phyloP scores from a whole-genome alignment of 23 tunicate species.

The Trididemnum nubilum region DNA sequence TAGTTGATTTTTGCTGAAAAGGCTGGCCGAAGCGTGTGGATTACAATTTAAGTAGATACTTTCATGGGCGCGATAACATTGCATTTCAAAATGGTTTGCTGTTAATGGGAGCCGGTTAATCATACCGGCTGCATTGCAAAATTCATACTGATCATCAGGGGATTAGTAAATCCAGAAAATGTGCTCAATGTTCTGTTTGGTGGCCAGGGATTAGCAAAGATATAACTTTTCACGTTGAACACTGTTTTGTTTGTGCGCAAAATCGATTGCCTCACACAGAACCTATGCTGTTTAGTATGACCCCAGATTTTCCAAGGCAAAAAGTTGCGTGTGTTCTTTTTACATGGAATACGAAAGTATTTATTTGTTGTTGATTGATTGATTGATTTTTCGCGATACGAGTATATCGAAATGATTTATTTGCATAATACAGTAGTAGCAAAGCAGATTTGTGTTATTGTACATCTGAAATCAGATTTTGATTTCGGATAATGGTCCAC shows the following conservation, averaged over 20 bases:
- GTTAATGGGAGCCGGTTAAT: not conserved
- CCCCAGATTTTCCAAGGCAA: not conserved
- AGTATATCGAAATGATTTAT: slow-evolving; percentile 22
- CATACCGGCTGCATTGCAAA: not conserved
- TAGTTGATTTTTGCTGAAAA: not conserved
- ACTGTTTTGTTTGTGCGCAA: slow-evolving; percentile 15
- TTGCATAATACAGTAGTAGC: not conserved
- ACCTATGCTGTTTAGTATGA: not conserved
- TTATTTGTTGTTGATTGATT: slow-evolving; percentile 14
- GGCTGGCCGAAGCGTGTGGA: slow-evolving; percentile 21
- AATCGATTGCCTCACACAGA: not conserved
- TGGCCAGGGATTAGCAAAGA: slow-evolving; percentile 33
- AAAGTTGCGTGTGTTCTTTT: not conserved
- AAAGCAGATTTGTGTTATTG: slow-evolving; percentile 15
- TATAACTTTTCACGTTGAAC: not conserved
- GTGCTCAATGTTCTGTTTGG: not conserved
- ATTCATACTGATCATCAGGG: slow-evolving; percentile 29
- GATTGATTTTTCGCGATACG: no score
- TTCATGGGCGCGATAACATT: not conserved
- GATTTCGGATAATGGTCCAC: slow-evolving; percentile 27
- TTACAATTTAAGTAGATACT: not conserved
- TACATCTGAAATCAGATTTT: slow-evolving; percentile 20
- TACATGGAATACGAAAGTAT: not conserved
- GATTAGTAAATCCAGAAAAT: slow-evolving; percentile 11
- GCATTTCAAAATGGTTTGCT: not conserved